A percentile compares a stretch with the other conserved stretches of the same genome.
phyloP scores from a whole-genome alignment of 1,140 invertebrate genomes.

The Dysdera silvatica region DNA sequence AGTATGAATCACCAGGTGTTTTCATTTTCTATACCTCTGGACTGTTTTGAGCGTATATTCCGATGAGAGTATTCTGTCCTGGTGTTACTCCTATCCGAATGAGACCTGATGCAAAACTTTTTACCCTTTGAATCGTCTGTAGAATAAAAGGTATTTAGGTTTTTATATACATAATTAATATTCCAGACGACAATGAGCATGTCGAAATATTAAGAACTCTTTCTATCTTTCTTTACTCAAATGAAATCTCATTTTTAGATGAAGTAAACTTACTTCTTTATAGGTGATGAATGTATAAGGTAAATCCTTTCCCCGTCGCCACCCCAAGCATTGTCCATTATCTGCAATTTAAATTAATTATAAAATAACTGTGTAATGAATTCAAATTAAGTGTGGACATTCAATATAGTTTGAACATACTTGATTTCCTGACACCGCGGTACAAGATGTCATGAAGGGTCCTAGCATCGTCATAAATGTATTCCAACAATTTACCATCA shows the following conservation, averaged over 20 bases:
- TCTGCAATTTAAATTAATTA: too few relatives aligned
- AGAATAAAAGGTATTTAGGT: slow-evolving; percentile 23
- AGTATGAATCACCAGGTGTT: too few relatives aligned
- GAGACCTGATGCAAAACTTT: slow-evolving; percentile 84
- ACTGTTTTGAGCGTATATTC: slow-evolving; percentile 90
- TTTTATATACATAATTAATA: not conserved
- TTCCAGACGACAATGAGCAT: not conserved
- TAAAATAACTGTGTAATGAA: not conserved
- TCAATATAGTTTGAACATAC: slow-evolving; percentile 50
- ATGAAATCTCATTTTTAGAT: not conserved
- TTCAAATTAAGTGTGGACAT: not conserved
- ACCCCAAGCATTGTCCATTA: slow-evolving; percentile 86
- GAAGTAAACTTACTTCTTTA: slow-evolving; percentile 58
- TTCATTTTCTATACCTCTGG: too few relatives aligned
- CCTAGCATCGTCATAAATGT: slow-evolving; percentile 73
- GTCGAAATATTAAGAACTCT: not conserved
- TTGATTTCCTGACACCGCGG: slow-evolving; percentile 82
- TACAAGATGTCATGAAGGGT: slow-evolving; percentile 88
- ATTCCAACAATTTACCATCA: slow-evolving; percentile 58
- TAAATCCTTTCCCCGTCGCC: slow-evolving; percentile 69
- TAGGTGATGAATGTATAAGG: slow-evolving; percentile 89
- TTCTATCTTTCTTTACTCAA: not conserved
- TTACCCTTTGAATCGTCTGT: slow-evolving; percentile 61
- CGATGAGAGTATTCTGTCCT: slow-evolving; percentile 66
- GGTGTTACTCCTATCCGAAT: slow-evolving; percentile 62